These are phyloP conservation scores for Jordanella pulchra DNA, from an alignment of 2,797 vertebrate species.

Conservation along the genomic window DNA sequence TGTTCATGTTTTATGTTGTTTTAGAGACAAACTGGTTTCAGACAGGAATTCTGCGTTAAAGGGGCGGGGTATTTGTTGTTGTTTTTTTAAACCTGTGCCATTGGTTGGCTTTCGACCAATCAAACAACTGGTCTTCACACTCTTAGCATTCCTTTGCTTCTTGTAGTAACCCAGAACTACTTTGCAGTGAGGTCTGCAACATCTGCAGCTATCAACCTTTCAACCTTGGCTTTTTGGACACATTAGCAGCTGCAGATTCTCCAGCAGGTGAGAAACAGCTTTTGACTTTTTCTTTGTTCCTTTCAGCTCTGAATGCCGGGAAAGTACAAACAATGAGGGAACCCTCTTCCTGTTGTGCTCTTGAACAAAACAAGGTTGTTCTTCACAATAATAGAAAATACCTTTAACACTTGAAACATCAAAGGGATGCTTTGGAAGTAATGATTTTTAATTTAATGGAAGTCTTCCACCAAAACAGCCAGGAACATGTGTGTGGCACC, in stretches of 20 bases:
- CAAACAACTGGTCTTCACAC: background rate
- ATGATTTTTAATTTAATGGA: no score
- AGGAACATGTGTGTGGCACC: background rate
- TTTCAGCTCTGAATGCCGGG: conserved; percentile 10
- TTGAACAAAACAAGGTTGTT: background rate
- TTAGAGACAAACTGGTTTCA: background rate
- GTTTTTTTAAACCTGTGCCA: background rate
- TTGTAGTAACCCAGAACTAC: background rate
- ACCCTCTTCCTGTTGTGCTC: background rate
- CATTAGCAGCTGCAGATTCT: background rate
- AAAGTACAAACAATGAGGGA: background rate
- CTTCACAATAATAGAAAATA: background rate
- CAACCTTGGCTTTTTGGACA: background rate
- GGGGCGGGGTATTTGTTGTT: conserved; percentile 10
- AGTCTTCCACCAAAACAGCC: background rate
- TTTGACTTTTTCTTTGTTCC: background rate
- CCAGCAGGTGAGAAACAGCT: conserved; percentile 38
- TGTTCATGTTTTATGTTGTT: background rate
- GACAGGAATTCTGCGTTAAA: conserved; percentile 7
- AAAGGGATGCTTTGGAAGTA: background rate
- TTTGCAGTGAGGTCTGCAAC: background rate
- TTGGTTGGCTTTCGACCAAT: conserved; percentile 48
- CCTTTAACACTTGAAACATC: background rate
- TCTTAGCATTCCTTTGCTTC: background rate
- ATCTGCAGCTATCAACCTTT: background rate